phyloP scores from a whole-genome alignment of 2,797 vertebrate genomes.

The Lacerta bilineata region DNA sequence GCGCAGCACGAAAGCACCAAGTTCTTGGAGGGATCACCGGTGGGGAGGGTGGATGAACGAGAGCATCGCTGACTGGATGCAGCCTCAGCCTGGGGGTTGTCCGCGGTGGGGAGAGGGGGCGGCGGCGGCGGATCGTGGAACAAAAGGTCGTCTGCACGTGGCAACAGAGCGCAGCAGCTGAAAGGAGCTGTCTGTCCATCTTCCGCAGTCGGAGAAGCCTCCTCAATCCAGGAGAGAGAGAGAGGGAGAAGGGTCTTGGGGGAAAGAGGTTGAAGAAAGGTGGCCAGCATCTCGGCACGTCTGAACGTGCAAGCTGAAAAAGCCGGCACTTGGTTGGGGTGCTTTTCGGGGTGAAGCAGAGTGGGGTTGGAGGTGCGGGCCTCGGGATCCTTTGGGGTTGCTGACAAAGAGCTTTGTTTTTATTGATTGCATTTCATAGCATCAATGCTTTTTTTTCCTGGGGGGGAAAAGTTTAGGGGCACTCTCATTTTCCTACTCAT shows the following conservation, averaged over 20 bases:
- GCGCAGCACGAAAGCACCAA: neutral
- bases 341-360: neutral
- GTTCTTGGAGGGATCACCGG: neutral
- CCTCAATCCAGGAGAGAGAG: too few relatives aligned
- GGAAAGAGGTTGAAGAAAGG: too few relatives aligned
- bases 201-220: too few relatives aligned
- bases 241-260: too few relatives aligned
- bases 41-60: accelerated
- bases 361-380: neutral
- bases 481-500: too few relatives aligned
- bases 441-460: too few relatives aligned
- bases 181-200: neutral
- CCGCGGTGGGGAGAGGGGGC: neutral
- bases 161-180: neutral
- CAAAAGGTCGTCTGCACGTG: neutral
- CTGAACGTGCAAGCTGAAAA: too few relatives aligned
- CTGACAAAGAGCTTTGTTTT: too few relatives aligned
- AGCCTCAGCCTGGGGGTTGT: neutral
- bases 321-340: neutral
- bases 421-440: too few relatives aligned
- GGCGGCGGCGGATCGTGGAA: too few relatives aligned
- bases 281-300: too few relatives aligned
- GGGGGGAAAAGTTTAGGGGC: too few relatives aligned
- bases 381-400: neutral
- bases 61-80: neutral